These are phyloP conservation scores for Cydia pomonella DNA, from an alignment of 1,140 invertebrate species.

Conservation along the genomic window DNA sequence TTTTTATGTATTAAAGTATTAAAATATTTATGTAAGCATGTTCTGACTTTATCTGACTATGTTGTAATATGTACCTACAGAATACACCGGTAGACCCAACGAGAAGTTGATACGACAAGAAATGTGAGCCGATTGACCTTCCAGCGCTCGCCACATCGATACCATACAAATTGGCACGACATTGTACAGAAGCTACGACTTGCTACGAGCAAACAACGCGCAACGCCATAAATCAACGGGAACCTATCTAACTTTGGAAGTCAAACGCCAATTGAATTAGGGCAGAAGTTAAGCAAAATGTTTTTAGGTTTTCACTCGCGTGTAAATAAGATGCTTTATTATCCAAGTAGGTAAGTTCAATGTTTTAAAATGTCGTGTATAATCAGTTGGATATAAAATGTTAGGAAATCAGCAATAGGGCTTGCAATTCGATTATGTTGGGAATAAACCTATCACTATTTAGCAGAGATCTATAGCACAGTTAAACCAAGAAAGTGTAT, in stretches of 20 bases:
- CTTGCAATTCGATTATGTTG: too few species aligned
- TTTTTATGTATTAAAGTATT: too few species aligned
- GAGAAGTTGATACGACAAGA: background rate
- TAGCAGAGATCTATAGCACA: too few species aligned
- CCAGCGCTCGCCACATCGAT: background rate
- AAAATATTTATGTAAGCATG: too few species aligned
- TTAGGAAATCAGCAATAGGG: too few species aligned
- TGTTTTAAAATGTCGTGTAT: background rate
- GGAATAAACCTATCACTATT: too few species aligned
- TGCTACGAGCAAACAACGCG: conserved; percentile 1
- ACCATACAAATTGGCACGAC: background rate
- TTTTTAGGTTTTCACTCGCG: conserved; percentile 18
- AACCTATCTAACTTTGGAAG: conserved; percentile 12
- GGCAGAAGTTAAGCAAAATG: background rate
- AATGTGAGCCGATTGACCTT: background rate
- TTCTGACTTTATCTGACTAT: too few species aligned
- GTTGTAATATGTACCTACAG: too few species aligned
- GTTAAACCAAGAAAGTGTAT: too few species aligned
- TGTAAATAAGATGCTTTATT: conserved; percentile 2
- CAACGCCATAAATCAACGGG: background rate
- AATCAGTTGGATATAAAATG: background rate
- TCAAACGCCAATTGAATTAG: conserved; percentile 17
- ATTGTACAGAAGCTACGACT: background rate
- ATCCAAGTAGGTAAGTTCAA: background rate
- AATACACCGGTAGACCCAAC: background rate